These are phyloP conservation scores for Cerceris rybyensis DNA, from an alignment of 2,888 invertebrate genomes.

Conservation along the genomic window DNA sequence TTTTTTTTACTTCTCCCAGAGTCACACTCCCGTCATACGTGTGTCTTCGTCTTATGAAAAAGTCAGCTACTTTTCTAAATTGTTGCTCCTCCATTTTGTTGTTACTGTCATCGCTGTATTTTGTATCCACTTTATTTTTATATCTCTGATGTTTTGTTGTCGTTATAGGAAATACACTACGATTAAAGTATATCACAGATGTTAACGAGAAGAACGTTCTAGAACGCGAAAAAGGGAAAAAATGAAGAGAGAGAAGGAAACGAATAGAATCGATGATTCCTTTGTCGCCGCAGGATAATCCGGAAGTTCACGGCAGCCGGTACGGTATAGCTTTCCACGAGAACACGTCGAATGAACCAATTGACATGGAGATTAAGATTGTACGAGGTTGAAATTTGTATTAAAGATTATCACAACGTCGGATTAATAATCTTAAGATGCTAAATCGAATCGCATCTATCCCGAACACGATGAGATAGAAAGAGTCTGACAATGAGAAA, in stretches of 20 bases:
- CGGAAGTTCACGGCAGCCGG: conserved; percentile 42
- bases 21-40: conserved; percentile 13
- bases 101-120: conserved; percentile 40
- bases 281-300: conserved; percentile 52
- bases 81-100: conserved; percentile 57
- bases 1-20: conserved; percentile 22
- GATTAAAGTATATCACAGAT: conserved; percentile 81
- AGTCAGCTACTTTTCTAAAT: conserved; percentile 65
- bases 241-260: conserved; percentile 69
- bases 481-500: conserved; percentile 34
- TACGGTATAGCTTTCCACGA: conserved; percentile 41
- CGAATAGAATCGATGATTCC: conserved; percentile 56
- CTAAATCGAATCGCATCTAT: conserved; percentile 32
- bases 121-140: conserved; percentile 43
- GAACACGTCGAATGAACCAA: conserved; percentile 37
- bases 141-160: conserved; percentile 46
- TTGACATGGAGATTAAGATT: conserved; percentile 52
- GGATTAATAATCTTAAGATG: conserved; percentile 39
- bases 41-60: conserved; percentile 64
- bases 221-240: conserved; percentile 62
- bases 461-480: conserved; percentile 23
- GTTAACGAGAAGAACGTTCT: conserved; percentile 77
- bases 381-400: conserved; percentile 55
- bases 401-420: conserved; percentile 59
- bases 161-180: conserved; percentile 75